Base-by-base conservation (phyloP, 2,888 invertebrate species). In the Linyphia triangularis region DNA sequence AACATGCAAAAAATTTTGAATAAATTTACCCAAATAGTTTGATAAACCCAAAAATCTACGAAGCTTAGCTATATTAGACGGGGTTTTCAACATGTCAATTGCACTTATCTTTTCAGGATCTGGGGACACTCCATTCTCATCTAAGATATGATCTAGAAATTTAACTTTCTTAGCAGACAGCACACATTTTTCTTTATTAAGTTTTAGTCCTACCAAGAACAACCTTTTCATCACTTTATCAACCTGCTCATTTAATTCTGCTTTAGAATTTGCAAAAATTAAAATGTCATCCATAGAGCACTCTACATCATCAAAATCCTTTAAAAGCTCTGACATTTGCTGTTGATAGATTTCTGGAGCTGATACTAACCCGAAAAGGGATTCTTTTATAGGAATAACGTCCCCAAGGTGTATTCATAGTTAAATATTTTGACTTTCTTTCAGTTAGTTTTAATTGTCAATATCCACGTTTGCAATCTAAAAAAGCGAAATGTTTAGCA, bases 301-400 rank as follows among this genome's bases (percentile, higher is more conserved):
- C 40, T 40, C 40, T 40, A 40, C 40, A 40, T 40, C 16, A 40
- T 40, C 40, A n/a, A 67, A 2, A 26, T 33, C 40, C 16, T 70
- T 70, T n/a, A 70, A 40, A 30, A 37, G n/a, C 43, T 33, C 37
- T 19, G 22, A 40, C 19, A 37, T 22, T 37, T 40, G 16, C 70
- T 70, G 37, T 37, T 70, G 70, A 24, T 22, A 70, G 19, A 70
- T 70, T 40, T 70, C 70, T 40, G 30, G 70, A 37, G 70, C 37
- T n/a, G 70, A 70, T 10, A 19, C 37, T 19, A 70, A 33, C 6
- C 70, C 70, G 24, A 70, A 70, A 19, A n/a, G 70, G 70, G 28
- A 70, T 22, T 37, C 70, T 33, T 70, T 40, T 22, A 70, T 26
- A 70, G 9, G 30, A 0, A 70, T 70, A 70, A 30, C 70, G 22